Evolutionary conservation across 2,888 invertebrate genomes (phyloP), one percentile per base, ranked within the genome.

Genomic region (Sminthurides aquaticus): DNA sequence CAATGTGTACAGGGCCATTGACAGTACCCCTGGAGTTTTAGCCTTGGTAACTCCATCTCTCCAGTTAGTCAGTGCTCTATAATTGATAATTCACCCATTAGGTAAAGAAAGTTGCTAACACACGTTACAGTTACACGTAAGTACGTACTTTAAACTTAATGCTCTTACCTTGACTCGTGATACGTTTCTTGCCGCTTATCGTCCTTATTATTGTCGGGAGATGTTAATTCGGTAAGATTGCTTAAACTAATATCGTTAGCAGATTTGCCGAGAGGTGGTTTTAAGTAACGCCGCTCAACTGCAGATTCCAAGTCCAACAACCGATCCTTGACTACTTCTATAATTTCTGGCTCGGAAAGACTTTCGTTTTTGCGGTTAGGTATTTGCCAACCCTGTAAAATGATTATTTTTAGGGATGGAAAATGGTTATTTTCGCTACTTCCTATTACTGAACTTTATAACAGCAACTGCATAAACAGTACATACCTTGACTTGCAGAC

Each of bases 221-320:
- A 57, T 3, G 59, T 49, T 8, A 57, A n/a, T 49, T 54, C 65
- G 2, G 59, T 62, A 49, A 66, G 49, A 29, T 68, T 69, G 24
- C 63, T 66, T 29, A 71, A 48, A 55, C 69, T 71, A 18, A 71
- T 62, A 29, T 73, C 73, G 34, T 69, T 61, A n/a, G 65, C 69
- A 22, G 68, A 66, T 58, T 72, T 78, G 65, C 89, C 90, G 65
- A 97, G 82, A 54, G 96, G 96, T 66, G 95, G 93, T 79, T 94
- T 93, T 54, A 97, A 82, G 79, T 96, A 97, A 73, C 97, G 83
- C 74, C 95, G 82, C 79, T 97, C 97, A 62, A 97, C 91, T 73
- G 92, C 92, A 0, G 88, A 86, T 79, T 97, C 96, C 18, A 97
- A 81, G 0, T 87, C 85, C 2, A 90, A 83, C 62, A 98, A 83